Evolutionary conservation across 2,888 invertebrate species (phyloP), one percentile per base, ranked within the genome.

Genomic region (Eledona agricola): DNA sequence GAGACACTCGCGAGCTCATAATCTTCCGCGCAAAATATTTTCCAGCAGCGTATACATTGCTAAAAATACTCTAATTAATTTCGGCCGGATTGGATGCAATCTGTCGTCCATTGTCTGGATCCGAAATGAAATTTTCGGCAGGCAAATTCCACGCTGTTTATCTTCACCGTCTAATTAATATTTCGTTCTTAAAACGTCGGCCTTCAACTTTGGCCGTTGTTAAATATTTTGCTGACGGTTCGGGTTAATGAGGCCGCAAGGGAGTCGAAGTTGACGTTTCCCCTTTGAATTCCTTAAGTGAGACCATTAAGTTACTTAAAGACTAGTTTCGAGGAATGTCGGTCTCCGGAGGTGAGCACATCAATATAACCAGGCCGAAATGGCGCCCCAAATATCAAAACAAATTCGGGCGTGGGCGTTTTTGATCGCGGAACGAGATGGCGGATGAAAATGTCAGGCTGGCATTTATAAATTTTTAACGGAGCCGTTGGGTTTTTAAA

Each of bases 241-340:
- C 34, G 34, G 45, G 45, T 32, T 45, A 45, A 45, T 45, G 45
- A 34, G 45, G 45, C 45, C 45, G 23, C 32, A 25, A 45, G 45
- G 45, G 45, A 34, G 22, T 12, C 32, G 25, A 45, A 45, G 25
- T 45, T 45, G 23, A 45, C 42, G 29, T 40, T 35, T 25, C 37
- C 17, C 40, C 29, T 26, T 38, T 38, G 38, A 38, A 26, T 25
- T 38, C 17, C 38, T 29, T 28, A 20, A 42, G 29, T 42, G 31
- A 22, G 31, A 31, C 31, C 29, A 42, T 42, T 42, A 42, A 42
- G 42, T 42, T 42, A 42, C 42, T 29, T 42, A 42, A 42, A 40
- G 40, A 40, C 40, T 26, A 40, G 42, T 42, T 42, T 42, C 42
- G 11, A 42, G 31, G 29, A 40, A 17, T 40, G 40, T 28, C 31